Conservation (phyloP, 2,888 invertebrate genomes). For the Neoaliturus tenellus region DNA sequence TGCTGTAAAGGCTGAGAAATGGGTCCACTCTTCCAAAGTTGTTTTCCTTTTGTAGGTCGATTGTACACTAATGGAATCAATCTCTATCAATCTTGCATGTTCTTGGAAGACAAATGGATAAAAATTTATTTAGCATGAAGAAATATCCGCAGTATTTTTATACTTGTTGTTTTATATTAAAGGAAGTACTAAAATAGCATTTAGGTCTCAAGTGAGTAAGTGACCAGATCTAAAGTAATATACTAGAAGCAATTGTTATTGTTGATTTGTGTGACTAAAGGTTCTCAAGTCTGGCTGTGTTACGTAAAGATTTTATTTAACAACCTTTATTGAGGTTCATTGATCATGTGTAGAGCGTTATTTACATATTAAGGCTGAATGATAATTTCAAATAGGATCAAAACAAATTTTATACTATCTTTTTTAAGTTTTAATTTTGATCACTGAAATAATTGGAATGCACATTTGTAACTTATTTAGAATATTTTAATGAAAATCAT, state of each 20-base stretch:
- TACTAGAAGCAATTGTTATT: conserved; percentile 29
- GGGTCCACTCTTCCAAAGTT: conserved; percentile 37
- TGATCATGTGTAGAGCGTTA: neutral
- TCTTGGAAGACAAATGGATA: neutral
- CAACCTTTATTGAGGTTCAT: conserved; percentile 29
- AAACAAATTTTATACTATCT: neutral
- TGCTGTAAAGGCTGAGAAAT: conserved; percentile 37
- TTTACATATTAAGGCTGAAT: conserved; percentile 8
- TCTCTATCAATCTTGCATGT: neutral
- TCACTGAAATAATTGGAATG: neutral
- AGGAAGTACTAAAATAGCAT: conserved; percentile 27
- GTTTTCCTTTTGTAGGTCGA: conserved; percentile 9
- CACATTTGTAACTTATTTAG: neutral
- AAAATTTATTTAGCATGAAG: conserved; percentile 24
- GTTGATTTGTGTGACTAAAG: conserved; percentile 32
- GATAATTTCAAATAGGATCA: neutral
- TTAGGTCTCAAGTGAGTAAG: neutral
- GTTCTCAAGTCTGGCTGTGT: conserved; percentile 51
- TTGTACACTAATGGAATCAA: neutral
- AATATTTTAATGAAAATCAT: neutral
- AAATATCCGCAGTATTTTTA: conserved; percentile 44
- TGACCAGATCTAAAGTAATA: conserved; percentile 25
- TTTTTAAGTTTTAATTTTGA: neutral
- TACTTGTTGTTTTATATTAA: conserved; percentile 33
- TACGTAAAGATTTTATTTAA: conserved; percentile 35